Conservation (phyloP, 2,797 vertebrate genomes). For the Gephyroberyx darwinii region DNA sequence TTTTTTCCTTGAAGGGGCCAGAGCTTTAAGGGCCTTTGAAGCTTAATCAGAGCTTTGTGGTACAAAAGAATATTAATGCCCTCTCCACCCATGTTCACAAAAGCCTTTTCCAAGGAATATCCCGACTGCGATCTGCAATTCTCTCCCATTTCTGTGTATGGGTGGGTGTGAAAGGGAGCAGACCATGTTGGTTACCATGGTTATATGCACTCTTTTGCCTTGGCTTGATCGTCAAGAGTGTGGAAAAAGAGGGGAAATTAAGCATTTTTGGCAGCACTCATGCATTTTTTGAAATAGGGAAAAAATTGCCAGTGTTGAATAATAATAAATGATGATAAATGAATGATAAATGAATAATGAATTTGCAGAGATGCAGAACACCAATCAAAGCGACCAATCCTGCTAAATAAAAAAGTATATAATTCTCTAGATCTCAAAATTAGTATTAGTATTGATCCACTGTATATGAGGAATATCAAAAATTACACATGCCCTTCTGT, state of each 20-base stretch:
- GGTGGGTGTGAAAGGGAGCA: constrained; percentile 62
- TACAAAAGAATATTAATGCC: constrained; percentile 80
- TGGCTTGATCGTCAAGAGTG: constrained; percentile 60
- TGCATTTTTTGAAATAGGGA: background rate
- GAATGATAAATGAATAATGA: too few species aligned
- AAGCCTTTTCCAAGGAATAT: constrained; percentile 60
- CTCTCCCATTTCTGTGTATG: constrained; percentile 52
- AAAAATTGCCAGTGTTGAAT: background rate
- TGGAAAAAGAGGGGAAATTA: constrained; percentile 3
- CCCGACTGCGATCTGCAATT: constrained; percentile 45
- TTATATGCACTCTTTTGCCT: constrained; percentile 68
- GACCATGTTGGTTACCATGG: constrained; percentile 71
- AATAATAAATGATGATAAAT: too few species aligned
- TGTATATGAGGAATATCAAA: background rate
- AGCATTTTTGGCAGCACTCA: background rate
- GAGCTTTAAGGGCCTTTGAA: constrained; percentile 60
- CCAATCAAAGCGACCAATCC: too few species aligned
- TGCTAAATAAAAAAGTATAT: too few species aligned
- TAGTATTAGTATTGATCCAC: too few species aligned
- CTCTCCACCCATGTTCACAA: constrained; percentile 64
- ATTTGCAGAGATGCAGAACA: too few species aligned
- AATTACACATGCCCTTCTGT: background rate
- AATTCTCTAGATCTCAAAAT: too few species aligned
- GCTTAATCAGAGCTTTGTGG: constrained; percentile 46
- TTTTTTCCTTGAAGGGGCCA: constrained; percentile 15